Base-by-base conservation (phyloP, 2,888 invertebrate genomes). In the Mesochorus sp. region DNA sequence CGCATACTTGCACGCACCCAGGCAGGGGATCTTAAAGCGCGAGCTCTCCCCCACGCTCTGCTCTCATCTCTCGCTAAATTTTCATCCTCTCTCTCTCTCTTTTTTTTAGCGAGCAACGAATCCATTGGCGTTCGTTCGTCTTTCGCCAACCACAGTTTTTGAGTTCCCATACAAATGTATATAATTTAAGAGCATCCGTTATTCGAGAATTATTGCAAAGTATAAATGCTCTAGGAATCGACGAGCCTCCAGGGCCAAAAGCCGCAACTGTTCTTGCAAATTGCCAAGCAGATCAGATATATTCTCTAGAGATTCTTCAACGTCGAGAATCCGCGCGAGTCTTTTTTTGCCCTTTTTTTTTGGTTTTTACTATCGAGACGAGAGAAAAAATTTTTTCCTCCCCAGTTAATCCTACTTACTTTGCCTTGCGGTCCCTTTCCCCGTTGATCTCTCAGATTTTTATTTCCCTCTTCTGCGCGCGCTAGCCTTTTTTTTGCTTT, bases 11-110 rank as follows among this genome's bases (percentile, higher is more conserved):
- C 21, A 5, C 17, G 24, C 10, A 31, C 14, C 8, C 24, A 14
- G 6, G 10, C n/a, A 34, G 34, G 28, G 12, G 44, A 57, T 57
- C 34, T 57, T 34, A 47, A 53, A 37, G 37, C 51, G 51, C 21
- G 44, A 62, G 19, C 47, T 34, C 34, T 67, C n/a, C 28, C n/a
- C 1, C 8, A n/a, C 17, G 3, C 17, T 42, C 42, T 14, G 14
- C 3, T 10, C 14, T 14, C 28, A 12, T 14, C 28, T 14, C 28
- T 51, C 24, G n/a, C n/a, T n/a, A n/a, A n/a, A 53, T 53, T 34
- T 19, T 59, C 24, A 12, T 21, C 10, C n/a, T 59, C 10, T 5
- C 8, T 6, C 57, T 5, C 28, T 39, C 39, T 37, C 24, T n/a
- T 5, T 12, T n/a, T 10, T 24, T 24, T 39, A 39, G 39, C 10